These are phyloP conservation scores for Masticophis lateralis DNA, from an alignment of 2,797 vertebrate genomes.

Conservation along the genomic window DNA sequence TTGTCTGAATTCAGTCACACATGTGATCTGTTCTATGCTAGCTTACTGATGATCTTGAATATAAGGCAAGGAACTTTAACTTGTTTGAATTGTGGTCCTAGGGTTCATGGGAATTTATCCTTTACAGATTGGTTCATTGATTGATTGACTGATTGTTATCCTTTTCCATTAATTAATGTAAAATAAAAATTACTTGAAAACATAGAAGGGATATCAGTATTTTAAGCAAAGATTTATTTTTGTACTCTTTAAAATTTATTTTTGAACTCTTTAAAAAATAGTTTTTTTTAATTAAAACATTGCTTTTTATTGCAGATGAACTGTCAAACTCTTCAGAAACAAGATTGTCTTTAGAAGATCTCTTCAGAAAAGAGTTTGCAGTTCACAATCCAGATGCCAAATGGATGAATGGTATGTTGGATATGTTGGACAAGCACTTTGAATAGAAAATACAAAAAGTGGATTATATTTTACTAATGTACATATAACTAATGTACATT, in stretches of 20 bases:
- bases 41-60: not conserved
- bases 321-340: slow-evolving; percentile 85
- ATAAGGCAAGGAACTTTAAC: not conserved
- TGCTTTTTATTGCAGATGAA: slow-evolving; percentile 79
- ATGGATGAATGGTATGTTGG: slow-evolving; percentile 89
- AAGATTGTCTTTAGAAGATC: slow-evolving; percentile 88
- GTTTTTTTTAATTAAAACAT: not conserved
- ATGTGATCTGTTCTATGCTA: not conserved
- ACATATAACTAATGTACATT: not conserved
- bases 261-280: slow-evolving; percentile 1
- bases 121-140: not conserved
- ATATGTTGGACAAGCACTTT: not conserved
- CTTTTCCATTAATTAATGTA: no score
- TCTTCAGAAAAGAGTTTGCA: slow-evolving; percentile 87
- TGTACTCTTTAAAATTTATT: not conserved
- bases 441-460: not conserved
- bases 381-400: slow-evolving; percentile 87
- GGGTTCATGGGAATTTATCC: not conserved
- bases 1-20: not conserved
- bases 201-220: not conserved
- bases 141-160: not conserved
- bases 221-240: not conserved
- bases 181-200: not conserved
- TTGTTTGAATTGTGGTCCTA: not conserved
- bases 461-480: not conserved